A percentile compares a stretch with the other conserved stretches of the same genome.
Conservation (phyloP, 1,140 invertebrate species). For the Thaumetopoea pityocampa region DNA sequence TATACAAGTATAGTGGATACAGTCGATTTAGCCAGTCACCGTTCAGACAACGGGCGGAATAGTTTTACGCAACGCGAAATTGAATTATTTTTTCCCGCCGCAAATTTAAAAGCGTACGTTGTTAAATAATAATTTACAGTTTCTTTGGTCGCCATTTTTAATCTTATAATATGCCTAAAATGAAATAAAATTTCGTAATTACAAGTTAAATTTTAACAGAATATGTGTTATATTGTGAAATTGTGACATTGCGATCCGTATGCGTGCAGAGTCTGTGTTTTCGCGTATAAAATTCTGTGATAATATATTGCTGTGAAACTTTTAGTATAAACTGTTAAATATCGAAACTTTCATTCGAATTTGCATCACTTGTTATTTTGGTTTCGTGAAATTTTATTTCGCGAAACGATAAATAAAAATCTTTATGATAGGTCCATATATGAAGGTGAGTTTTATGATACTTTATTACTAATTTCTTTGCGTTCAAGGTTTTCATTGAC, state of each 20-base stretch:
- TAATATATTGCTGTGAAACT: conserved; percentile 59
- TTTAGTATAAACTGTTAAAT: conserved; percentile 28
- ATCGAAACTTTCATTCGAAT: conserved; percentile 37
- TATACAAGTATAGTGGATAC: conserved; percentile 57
- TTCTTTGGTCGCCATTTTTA: conserved; percentile 30
- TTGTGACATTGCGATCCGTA: conserved; percentile 46
- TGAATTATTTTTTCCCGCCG: conserved; percentile 48
- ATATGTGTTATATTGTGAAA: conserved; percentile 54
- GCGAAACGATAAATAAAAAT: conserved; percentile 59
- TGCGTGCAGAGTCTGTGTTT: conserved; percentile 39
- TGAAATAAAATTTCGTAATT: conserved; percentile 45
- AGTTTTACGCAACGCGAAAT: conserved; percentile 50
- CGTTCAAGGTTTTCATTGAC: conserved; percentile 1
- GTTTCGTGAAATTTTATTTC: conserved; percentile 68
- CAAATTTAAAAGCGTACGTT: conserved; percentile 44
- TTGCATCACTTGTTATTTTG: conserved; percentile 19
- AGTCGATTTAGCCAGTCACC: conserved; percentile 62
- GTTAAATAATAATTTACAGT: conserved; percentile 25
- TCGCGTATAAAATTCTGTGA: conserved; percentile 59
- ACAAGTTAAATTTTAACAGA: conserved; percentile 25
- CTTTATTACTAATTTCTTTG: conserved; percentile 14
- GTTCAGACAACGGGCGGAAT: conserved; percentile 48
- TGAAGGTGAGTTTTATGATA: conserved; percentile 60
- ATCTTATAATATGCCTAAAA: conserved; percentile 65
- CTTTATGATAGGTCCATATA: conserved; percentile 75